Conservation (phyloP, 1,140 invertebrate species). For the Drosophila cardini region DNA sequence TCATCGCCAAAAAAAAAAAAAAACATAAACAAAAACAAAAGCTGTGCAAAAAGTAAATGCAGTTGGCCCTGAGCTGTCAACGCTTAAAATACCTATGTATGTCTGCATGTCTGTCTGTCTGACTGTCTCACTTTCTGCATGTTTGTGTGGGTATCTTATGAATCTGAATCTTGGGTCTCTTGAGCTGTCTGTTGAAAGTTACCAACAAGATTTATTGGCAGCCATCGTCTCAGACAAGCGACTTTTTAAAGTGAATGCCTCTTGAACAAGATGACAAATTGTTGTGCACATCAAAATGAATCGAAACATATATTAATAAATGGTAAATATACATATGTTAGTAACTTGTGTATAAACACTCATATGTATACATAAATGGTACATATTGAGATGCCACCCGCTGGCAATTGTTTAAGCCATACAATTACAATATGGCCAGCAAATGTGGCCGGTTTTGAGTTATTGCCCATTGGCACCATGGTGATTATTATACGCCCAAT, state of each 20-base stretch:
- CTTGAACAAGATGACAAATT: slow-evolving; percentile 74
- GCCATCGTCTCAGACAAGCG: slow-evolving; percentile 65
- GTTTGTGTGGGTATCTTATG: slow-evolving; percentile 25
- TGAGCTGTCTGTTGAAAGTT: slow-evolving; percentile 70
- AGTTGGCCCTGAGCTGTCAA: slow-evolving; percentile 81
- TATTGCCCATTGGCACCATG: slow-evolving; percentile 11
- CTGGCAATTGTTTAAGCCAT: slow-evolving; percentile 33
- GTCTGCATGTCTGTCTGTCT: neutral
- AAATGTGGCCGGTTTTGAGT: slow-evolving; percentile 23
- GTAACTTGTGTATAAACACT: neutral
- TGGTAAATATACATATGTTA: neutral
- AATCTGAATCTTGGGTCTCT: slow-evolving; percentile 48
- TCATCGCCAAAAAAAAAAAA: slow-evolving; percentile 66
- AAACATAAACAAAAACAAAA: slow-evolving; percentile 46
- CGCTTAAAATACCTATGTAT: slow-evolving; percentile 22
- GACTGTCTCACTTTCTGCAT: neutral
- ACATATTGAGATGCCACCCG: neutral
- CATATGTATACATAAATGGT: neutral
- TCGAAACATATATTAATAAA: neutral
- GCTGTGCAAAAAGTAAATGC: slow-evolving; percentile 72
- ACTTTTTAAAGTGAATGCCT: slow-evolving; percentile 79
- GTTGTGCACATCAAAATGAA: slow-evolving; percentile 43
- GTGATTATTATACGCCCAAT: neutral
- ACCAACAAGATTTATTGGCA: slow-evolving; percentile 77
- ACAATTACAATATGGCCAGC: slow-evolving; percentile 7